Conservation (phyloP, 2,113 vertebrate genomes). For the Lycocorax pyrrhopterus region DNA sequence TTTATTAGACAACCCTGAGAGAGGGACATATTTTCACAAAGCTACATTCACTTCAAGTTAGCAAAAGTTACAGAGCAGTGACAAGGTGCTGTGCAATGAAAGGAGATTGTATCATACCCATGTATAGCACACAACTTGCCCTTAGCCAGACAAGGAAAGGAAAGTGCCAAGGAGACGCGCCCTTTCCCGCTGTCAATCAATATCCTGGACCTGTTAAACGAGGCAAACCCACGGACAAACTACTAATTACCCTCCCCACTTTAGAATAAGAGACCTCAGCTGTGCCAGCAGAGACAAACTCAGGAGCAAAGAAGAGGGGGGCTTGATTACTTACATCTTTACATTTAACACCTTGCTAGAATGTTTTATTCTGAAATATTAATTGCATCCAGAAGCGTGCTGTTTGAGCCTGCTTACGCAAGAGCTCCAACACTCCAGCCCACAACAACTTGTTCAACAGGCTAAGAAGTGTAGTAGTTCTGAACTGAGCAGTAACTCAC, state of each 20-base stretch:
- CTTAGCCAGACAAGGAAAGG: conserved; percentile 41
- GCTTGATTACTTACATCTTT: background rate
- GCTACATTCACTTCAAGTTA: background rate
- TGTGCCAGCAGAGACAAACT: background rate
- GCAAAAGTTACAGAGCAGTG: background rate
- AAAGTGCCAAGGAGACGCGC: conserved; percentile 30
- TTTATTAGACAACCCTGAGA: background rate
- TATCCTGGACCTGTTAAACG: conserved; percentile 11
- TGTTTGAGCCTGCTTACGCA: conserved; percentile 11
- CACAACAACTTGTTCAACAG: conserved; percentile 40
- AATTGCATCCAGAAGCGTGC: background rate
- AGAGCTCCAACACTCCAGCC: conserved; percentile 8
- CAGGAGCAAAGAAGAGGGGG: background rate
- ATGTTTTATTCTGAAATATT: background rate
- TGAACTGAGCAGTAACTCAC: background rate
- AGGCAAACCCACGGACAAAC: conserved; percentile 35
- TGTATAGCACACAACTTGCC: background rate
- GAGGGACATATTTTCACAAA: background rate
- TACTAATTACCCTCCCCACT: background rate
- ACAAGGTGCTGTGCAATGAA: background rate
- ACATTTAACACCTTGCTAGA: background rate
- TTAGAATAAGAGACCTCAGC: background rate
- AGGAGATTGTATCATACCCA: background rate
- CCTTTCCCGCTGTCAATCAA: conserved; percentile 44
- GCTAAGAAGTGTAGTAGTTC: background rate